Percentiles rank a stretch among this genome's conserved stretches.
Conservation (phyloP, 2,113 vertebrate genomes). For the Tautogolabrus adspersus region DNA sequence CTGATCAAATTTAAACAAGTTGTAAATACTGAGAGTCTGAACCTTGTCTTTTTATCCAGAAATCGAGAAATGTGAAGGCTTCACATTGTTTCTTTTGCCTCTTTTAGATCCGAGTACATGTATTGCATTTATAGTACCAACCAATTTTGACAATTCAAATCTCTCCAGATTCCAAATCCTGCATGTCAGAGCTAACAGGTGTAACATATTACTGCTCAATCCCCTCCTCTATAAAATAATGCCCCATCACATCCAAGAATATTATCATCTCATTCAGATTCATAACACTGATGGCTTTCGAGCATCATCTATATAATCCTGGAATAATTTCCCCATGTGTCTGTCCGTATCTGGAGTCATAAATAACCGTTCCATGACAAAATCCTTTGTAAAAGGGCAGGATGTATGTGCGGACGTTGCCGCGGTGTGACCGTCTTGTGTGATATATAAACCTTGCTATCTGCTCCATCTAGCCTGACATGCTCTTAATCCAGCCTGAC, state of each 20-base stretch:
- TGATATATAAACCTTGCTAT: slow-evolving; percentile 55
- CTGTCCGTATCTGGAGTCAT: slow-evolving; percentile 48
- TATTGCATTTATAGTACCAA: slow-evolving; percentile 5
- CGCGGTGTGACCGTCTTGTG: slow-evolving; percentile 31
- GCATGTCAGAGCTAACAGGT: slow-evolving; percentile 67
- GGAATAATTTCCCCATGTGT: slow-evolving; percentile 60
- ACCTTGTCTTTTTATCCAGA: slow-evolving; percentile 29
- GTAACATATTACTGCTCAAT: slow-evolving; percentile 62
- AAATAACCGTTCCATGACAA: slow-evolving; percentile 65
- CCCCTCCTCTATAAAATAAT: slow-evolving; percentile 58
- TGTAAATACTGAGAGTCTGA: slow-evolving; percentile 48
- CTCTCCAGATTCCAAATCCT: slow-evolving; percentile 65
- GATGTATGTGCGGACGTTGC: slow-evolving; percentile 43
- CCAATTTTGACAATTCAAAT: slow-evolving; percentile 57
- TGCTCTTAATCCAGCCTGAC: slow-evolving; percentile 74
- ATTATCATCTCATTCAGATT: slow-evolving; percentile 79
- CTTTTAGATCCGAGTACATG: slow-evolving; percentile 14
- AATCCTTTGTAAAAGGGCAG: slow-evolving; percentile 72
- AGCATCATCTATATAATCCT: slow-evolving; percentile 75
- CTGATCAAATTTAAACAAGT: slow-evolving; percentile 54
- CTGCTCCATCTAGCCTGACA: slow-evolving; percentile 69
- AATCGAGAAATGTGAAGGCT: slow-evolving; percentile 29
- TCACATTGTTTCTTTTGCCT: slow-evolving; percentile 16
- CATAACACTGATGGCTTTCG: slow-evolving; percentile 68
- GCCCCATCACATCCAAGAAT: slow-evolving; percentile 53